These are phyloP conservation scores for Masticophis lateralis DNA, from an alignment of 2,797 vertebrate genomes.

Conservation along the genomic window DNA sequence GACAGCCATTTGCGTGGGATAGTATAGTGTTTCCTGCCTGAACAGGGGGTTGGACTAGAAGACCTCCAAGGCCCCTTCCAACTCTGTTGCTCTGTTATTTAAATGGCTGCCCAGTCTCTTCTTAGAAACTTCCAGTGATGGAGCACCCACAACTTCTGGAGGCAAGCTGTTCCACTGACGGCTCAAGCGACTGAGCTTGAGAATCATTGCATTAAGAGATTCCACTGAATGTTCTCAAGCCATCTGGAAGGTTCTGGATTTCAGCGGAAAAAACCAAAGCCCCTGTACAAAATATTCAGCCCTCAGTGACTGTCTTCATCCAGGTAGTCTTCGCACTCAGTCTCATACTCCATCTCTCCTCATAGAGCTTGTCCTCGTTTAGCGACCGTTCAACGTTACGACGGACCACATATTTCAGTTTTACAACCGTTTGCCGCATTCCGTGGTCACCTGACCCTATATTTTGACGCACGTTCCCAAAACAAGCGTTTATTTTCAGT, in stretches of 20 bases:
- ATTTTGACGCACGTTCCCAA: background rate
- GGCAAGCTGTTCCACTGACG: background rate
- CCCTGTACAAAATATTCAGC: background rate
- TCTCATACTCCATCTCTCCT: background rate
- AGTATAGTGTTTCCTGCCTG: too few species aligned
- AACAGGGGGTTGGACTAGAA: too few species aligned
- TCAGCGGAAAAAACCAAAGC: background rate
- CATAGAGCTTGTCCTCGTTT: background rate
- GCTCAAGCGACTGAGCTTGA: background rate
- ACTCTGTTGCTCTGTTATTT: background rate
- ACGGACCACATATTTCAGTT: background rate
- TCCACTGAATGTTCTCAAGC: background rate
- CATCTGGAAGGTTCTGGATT: background rate
- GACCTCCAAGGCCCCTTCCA: too few species aligned
- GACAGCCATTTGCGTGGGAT: too few species aligned
- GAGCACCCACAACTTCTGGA: background rate
- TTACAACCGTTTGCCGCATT: background rate
- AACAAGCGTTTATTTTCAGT: background rate
- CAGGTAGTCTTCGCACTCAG: background rate
- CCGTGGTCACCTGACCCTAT: background rate
- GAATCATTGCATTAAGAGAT: background rate
- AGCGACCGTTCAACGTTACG: background rate
- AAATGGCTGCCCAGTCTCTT: background rate
- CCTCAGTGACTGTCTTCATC: background rate
- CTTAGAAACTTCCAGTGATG: background rate